Conservation (phyloP, 2,113 vertebrate species). For the Mustela lutreola region DNA sequence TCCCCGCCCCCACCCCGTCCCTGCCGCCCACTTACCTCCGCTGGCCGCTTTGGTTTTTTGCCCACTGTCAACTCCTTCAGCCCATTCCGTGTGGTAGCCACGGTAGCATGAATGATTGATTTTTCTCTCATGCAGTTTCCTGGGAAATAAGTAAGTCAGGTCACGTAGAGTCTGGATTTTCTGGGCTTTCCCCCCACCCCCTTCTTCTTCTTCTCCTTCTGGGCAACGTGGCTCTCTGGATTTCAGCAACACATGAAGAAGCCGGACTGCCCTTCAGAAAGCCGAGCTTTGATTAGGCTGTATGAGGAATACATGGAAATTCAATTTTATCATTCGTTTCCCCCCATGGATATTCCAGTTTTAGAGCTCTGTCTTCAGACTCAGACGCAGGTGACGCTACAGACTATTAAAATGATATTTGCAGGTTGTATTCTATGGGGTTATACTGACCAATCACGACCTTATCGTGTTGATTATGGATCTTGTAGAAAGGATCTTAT, state of each 20-base stretch:
- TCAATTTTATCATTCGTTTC: neutral
- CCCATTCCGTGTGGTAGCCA: conserved; percentile 80
- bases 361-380: conserved; percentile 61
- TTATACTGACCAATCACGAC: neutral
- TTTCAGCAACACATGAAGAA: conserved; percentile 82
- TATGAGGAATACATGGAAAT: conserved; percentile 28
- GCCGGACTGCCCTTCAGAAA: conserved; percentile 65
- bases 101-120: conserved; percentile 87
- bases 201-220: conserved; percentile 75
- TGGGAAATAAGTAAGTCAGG: conserved; percentile 91
- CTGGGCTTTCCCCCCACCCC: conserved; percentile 71
- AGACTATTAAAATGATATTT: conserved; percentile 43
- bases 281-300: conserved; percentile 30
- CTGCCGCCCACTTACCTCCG: neutral
- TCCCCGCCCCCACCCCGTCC: neutral
- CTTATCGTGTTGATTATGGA: neutral
- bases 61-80: conserved; percentile 72
- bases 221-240: conserved; percentile 88
- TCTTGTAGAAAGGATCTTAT: neutral
- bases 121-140: conserved; percentile 89
- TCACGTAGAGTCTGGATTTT: conserved; percentile 93
- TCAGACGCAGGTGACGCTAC: conserved; percentile 64
- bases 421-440: neutral
- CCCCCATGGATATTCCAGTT: neutral
- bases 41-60: conserved; percentile 28